Evolutionary conservation across 2,113 vertebrate species (phyloP).

Genomic region (Climacteris rufus): DNA sequence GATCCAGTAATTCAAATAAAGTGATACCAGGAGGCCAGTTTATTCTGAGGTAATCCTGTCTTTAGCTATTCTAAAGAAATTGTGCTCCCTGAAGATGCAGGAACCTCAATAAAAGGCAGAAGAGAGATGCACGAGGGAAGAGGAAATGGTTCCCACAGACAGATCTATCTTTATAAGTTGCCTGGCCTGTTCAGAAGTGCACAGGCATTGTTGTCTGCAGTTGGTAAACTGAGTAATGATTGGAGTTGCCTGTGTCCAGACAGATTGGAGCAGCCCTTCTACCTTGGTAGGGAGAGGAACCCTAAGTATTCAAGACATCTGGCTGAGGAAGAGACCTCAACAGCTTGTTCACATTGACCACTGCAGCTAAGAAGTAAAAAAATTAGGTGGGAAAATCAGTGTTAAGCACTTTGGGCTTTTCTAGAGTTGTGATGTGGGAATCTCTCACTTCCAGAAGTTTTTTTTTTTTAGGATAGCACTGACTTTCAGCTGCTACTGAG

Average conservation of each 20-base stretch:
- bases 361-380: neutral
- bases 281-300: neutral
- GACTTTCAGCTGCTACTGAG: neutral
- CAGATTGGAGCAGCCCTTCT: neutral
- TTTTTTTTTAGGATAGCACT: neutral
- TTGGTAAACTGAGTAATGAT: neutral
- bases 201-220: neutral
- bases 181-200: neutral
- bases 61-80: neutral
- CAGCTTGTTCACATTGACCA: neutral
- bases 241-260: rapidly evolving
- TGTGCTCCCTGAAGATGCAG: neutral
- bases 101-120: neutral
- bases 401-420: neutral
- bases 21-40: neutral
- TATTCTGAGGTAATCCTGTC: neutral
- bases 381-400: neutral
- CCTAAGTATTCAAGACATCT: neutral
- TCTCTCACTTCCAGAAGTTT: rapidly evolving
- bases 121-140: neutral
- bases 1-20: conserved; percentile 19
- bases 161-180: neutral
- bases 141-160: neutral
- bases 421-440: neutral
- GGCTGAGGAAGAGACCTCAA: neutral